Evolutionary conservation across 64 coral and sea anemone species (phyloP), one percentile per base, ranked within the genome.

Genomic region (Actinia equina): DNA sequence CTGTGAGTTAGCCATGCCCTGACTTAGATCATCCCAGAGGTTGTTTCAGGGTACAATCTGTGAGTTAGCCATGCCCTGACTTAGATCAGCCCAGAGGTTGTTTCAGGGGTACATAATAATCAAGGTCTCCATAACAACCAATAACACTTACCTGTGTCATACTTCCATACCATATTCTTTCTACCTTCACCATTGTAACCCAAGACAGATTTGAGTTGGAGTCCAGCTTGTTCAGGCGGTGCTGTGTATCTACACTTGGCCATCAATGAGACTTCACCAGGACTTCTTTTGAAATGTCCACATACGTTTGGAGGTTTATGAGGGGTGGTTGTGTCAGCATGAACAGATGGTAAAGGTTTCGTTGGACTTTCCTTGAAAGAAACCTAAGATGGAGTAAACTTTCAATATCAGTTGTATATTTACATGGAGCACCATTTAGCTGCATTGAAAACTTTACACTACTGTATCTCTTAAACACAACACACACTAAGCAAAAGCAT

Each of bases 181-280:
- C 97, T 89, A 16, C 97, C 97, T 42, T 83, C 89, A 44, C 97
- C 97, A 84, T 95, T 95, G 70, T 99, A 99, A 19, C 93, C 97
- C 71, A 99, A 87, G 54, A 93, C 91, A 83, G 97, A 95, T 78
- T 95, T 92, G 19, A 99, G 79, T 15, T 86, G 83, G 42, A 99
- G 93, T 13, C 97, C 97, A 86, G 97, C 97, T 46, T 99, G 97
- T 19, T 90, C 95, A 14, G 93, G 93, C 4, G 93, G 97, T 30
- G 97, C 97, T 61, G 91, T 99, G 90, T 99, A 99, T 69, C 93
- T 86, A 6, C 90, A 79, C 22, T 92, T 89, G 44, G 97, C 90
- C 1, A 95, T 16, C 49, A 51, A 18, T 17, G 93, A 89, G 3
- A 45, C 74, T 19, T 87, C 20, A 20, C 83, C 79, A 56, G 77